Base-by-base conservation (phyloP, 1,140 invertebrate species). In the Nymphalis io region DNA sequence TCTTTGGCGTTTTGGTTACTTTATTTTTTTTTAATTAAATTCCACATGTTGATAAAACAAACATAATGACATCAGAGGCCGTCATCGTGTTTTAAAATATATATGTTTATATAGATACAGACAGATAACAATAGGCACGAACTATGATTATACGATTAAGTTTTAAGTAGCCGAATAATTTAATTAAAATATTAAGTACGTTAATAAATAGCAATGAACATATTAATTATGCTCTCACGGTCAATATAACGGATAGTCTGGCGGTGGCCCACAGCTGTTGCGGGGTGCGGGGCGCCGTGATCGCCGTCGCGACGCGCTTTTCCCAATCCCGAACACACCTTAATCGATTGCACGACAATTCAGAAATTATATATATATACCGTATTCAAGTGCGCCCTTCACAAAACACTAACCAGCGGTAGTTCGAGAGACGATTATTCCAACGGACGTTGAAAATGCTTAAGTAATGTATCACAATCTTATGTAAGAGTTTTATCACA, bases 191-290 rank as follows among this genome's bases (percentile, higher is more conserved):
- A 68, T 42, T 18, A 61, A 55, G 40, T 61, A 62, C 23, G 42
- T 61, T 63, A 48, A 70, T 63, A 70, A 40, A 63, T 70, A 70
- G 63, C 40, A 69, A 70, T 61, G 61, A 73, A 72, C 68, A 73
- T 74, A 78, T 70, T 77, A 79, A 77, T 74, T 79, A 83, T 81
- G 73, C 72, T 86, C 88, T 90, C 87, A 90, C 88, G 86, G 86
- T 90, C 78, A 88, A 87, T 80, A 88, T 85, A 87, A 86, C 70
- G 76, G 81, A 87, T 78, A 82, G 68, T 75, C 64, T 71, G 70
- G 70, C 55, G 68, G 48, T 81, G 79, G 76, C 72, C 75, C 80
- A 80, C 86, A 85, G 83, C 85, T 85, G 85, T 84, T 85, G 83
- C 79, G 83, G 78, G 79, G 80, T 68, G 70, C 65, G 70, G 59